A percentile compares a stretch with the other conserved stretches of the same genome.
Conservation (phyloP, 2,888 invertebrate genomes). For the Azorinus chamasolen region DNA sequence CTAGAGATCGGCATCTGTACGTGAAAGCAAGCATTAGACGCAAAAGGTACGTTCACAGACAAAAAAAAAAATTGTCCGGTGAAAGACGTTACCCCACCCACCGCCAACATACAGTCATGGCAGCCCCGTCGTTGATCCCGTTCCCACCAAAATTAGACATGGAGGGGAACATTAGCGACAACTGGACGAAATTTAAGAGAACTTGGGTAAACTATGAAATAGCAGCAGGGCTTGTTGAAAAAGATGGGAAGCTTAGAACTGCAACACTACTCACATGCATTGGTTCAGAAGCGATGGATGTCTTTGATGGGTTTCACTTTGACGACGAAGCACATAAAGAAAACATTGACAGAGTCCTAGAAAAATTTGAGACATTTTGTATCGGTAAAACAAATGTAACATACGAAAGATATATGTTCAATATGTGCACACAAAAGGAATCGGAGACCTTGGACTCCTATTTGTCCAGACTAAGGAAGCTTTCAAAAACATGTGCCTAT, state of each 20-base stretch:
- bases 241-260: slow-evolving; percentile 18
- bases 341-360: slow-evolving; percentile 27
- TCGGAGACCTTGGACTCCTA: slow-evolving; percentile 12
- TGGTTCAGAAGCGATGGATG: slow-evolving; percentile 30
- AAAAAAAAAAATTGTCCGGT: not conserved
- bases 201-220: slow-evolving; percentile 31
- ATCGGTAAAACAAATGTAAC: slow-evolving; percentile 9
- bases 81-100: not conserved
- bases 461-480: slow-evolving; percentile 3
- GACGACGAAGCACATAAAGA: slow-evolving; percentile 31
- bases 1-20: not conserved
- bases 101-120: slow-evolving; percentile 10
- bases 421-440: slow-evolving; percentile 21
- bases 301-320: slow-evolving; percentile 39
- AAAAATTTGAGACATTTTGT: slow-evolving; percentile 42
- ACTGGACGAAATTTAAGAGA: slow-evolving; percentile 22
- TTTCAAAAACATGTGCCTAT: slow-evolving; percentile 8
- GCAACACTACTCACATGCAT: slow-evolving; percentile 44
- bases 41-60: not conserved
- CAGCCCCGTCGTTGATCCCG: slow-evolving; percentile 23
- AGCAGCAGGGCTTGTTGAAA: slow-evolving; percentile 13
- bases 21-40: not conserved
- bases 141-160: slow-evolving; percentile 33
- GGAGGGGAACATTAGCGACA: slow-evolving; percentile 21
- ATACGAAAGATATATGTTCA: slow-evolving; percentile 57